phyloP scores from a whole-genome alignment of 2,113 vertebrate species.

The Piaya cayana region DNA sequence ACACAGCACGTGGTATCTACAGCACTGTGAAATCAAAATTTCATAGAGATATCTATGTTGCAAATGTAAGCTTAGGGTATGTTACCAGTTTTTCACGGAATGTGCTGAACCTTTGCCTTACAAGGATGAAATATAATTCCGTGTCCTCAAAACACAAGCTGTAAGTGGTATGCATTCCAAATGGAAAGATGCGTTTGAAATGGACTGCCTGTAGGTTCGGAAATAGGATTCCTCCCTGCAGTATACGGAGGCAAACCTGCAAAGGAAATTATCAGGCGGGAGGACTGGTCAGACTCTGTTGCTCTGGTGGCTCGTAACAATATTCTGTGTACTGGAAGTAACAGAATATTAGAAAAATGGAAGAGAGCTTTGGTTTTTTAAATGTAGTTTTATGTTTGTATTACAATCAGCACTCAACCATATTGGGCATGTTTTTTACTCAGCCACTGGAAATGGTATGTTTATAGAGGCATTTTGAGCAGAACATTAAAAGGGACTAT shows the following conservation, averaged over 20 bases:
- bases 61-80: neutral
- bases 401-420: neutral
- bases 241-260: neutral
- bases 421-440: neutral
- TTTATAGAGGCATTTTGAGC: neutral
- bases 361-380: neutral
- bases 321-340: neutral
- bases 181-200: constrained; percentile 31
- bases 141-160: neutral
- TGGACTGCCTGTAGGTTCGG: constrained; percentile 13
- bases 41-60: neutral
- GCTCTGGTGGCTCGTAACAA: neutral
- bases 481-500: neutral
- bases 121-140: neutral
- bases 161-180: neutral
- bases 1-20: neutral
- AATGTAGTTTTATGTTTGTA: neutral
- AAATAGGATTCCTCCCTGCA: constrained; percentile 45
- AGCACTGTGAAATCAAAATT: neutral
- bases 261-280: neutral
- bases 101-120: constrained; percentile 10
- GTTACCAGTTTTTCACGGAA: neutral
- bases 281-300: neutral
- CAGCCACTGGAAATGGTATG: neutral
- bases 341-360: neutral